phyloP scores from a whole-genome alignment of 2,888 invertebrate genomes.

The Chymomyza amoena region DNA sequence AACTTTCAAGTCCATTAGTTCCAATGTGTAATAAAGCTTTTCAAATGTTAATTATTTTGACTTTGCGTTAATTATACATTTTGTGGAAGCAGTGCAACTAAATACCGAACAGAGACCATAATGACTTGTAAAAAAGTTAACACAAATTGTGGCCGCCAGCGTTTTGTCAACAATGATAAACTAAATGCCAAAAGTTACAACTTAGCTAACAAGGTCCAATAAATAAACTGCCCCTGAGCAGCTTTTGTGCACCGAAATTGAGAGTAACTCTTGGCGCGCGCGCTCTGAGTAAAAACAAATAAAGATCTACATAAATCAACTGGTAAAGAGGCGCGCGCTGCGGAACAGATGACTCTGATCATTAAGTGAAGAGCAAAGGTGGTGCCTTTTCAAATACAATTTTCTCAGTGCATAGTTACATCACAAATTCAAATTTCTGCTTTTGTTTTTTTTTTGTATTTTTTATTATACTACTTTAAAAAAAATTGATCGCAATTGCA shows the following conservation, averaged over 20 bases:
- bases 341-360: neutral
- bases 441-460: no score
- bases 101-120: neutral
- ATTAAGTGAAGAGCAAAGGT: neutral
- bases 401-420: no score
- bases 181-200: neutral
- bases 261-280: neutral
- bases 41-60: neutral
- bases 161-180: neutral
- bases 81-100: neutral
- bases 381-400: neutral
- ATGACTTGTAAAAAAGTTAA: neutral
- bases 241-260: neutral
- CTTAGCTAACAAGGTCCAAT: neutral
- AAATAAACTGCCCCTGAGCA: conserved; percentile 2
- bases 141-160: neutral
- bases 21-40: neutral
- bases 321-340: conserved; percentile 43
- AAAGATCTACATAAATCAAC: conserved; percentile 6
- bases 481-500: no score
- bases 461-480: no score
- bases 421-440: no score
- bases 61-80: neutral
- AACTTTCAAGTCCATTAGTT: neutral
- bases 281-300: neutral